A percentile compares a stretch with the other conserved stretches of the same genome.
Conservation (phyloP, 1,140 invertebrate genomes). For the Chlorops oryzae region DNA sequence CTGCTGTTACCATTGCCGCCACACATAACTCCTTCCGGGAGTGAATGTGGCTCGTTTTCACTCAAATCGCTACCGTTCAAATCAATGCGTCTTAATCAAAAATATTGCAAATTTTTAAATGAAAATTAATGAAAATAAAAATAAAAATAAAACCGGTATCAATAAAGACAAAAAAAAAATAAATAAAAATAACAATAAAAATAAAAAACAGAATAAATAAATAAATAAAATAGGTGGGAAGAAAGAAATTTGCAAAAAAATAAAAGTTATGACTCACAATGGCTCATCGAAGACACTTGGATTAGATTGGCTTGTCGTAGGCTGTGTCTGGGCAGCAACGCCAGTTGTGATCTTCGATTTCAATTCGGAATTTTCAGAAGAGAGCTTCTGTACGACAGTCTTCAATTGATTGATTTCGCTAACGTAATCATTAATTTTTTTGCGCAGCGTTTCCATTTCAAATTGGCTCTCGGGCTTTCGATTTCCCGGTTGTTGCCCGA, state of each 20-base stretch:
- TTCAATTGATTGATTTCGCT: conserved; percentile 54
- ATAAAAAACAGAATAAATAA: conserved; percentile 16
- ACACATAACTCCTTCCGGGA: conserved; percentile 32
- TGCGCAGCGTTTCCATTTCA: conserved; percentile 44
- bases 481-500: conserved; percentile 34
- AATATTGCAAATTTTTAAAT: no score
- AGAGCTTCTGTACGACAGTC: conserved; percentile 56
- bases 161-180: conserved; percentile 13
- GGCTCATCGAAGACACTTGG: conserved; percentile 44
- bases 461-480: conserved; percentile 19
- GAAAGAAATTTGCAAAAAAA: conserved; percentile 21
- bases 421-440: conserved; percentile 51
- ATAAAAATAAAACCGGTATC: conserved; percentile 9
- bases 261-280: conserved; percentile 30
- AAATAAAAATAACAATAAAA: conserved; percentile 10
- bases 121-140: conserved; percentile 8
- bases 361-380: conserved; percentile 60
- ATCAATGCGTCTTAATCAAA: conserved; percentile 34
- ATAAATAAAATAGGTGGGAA: conserved; percentile 5
- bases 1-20: background rate
- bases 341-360: conserved; percentile 48
- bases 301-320: conserved; percentile 28
- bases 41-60: conserved; percentile 39
- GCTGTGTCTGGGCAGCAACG: background rate
- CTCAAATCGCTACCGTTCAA: conserved; percentile 36